phyloP scores from a whole-genome alignment of 2,113 vertebrate genomes.

The Hydropotes inermis region DNA sequence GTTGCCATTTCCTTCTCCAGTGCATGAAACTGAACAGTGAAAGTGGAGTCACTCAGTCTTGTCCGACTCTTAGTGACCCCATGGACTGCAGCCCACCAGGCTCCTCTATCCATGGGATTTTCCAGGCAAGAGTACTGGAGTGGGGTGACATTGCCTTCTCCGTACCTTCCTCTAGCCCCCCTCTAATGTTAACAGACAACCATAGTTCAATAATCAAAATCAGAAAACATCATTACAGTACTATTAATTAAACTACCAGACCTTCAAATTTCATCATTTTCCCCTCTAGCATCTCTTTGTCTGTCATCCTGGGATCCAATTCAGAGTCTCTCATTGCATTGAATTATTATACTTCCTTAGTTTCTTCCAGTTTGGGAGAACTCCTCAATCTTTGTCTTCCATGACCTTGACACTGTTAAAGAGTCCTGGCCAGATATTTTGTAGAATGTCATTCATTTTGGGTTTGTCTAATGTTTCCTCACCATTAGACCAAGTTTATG shows the following conservation, averaged over 20 bases:
- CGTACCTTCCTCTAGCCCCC: neutral
- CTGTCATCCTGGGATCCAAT: neutral
- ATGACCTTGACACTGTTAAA: neutral
- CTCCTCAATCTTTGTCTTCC: neutral
- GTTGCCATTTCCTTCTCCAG: no score
- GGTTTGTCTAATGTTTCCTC: neutral
- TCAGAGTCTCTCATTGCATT: neutral
- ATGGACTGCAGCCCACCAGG: no score
- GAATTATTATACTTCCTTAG: neutral
- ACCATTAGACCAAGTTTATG: neutral
- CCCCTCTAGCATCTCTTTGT: neutral
- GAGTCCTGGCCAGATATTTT: neutral
- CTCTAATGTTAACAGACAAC: neutral
- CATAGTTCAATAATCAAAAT: neutral
- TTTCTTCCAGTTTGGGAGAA: neutral
- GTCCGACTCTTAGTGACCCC: no score
- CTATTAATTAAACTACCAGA: neutral
- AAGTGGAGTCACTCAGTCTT: no score
- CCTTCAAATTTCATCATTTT: neutral
- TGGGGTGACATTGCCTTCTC: no score
- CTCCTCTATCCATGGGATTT: no score
- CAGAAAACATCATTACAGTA: neutral
- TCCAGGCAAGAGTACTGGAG: no score
- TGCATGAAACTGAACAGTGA: no score
- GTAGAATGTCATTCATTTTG: neutral